Conservation (phyloP, 2,797 vertebrate genomes). For the Neostethus bicornis region DNA sequence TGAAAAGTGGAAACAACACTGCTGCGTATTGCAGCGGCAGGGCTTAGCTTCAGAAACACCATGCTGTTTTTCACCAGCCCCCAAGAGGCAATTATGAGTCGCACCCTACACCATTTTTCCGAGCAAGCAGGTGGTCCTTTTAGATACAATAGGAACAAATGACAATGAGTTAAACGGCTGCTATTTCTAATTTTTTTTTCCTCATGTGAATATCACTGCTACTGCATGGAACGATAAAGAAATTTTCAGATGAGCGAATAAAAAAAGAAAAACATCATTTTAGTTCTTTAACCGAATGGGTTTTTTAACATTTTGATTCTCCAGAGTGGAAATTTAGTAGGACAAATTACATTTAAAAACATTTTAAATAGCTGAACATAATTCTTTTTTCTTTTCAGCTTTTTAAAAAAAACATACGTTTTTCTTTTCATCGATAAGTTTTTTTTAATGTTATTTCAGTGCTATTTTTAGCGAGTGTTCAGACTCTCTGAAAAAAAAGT, state of each 20-base stretch:
- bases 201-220: slow-evolving; percentile 39
- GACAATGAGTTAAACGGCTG: slow-evolving; percentile 63
- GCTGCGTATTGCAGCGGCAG: slow-evolving; percentile 33
- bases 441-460: no score
- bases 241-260: neutral
- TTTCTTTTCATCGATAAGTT: no score
- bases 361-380: neutral
- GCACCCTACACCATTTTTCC: slow-evolving; percentile 48
- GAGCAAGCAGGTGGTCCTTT: slow-evolving; percentile 68
- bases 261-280: slow-evolving; percentile 11
- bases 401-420: no score
- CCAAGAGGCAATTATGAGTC: slow-evolving; percentile 62
- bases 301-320: slow-evolving; percentile 7
- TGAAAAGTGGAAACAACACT: slow-evolving; percentile 62
- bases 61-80: slow-evolving; percentile 64
- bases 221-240: slow-evolving; percentile 31
- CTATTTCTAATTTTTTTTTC: slow-evolving; percentile 40
- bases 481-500: no score
- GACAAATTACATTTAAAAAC: neutral
- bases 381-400: no score
- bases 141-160: slow-evolving; percentile 61
- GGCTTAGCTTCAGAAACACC: slow-evolving; percentile 54
- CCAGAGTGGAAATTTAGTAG: neutral
- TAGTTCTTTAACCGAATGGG: slow-evolving; percentile 6
- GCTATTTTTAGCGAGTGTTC: no score